Base-by-base conservation (phyloP, 2,113 vertebrate species). In the Antennarius striatus region DNA sequence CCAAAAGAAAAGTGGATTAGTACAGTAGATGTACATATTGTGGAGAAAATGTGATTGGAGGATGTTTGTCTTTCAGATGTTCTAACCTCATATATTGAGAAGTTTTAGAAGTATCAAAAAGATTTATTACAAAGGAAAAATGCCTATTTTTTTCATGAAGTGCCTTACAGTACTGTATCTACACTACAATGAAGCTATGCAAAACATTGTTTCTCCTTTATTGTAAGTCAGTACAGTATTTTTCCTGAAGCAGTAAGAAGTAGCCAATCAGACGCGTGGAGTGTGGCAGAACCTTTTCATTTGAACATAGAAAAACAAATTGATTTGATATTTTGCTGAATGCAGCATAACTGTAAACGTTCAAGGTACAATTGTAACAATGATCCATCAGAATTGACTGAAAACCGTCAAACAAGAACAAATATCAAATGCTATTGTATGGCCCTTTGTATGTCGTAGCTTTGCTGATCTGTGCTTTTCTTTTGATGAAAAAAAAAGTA, bases 121-220 rank as follows among this genome's bases (percentile, higher is more conserved):
- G 67, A 64, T 83, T 85, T 88, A 85, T 86, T 76, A 77, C 84
- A 51, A 51, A 51, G 10, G 15, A 56, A 68, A 87, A 90, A 90
- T 88, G 85, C 89, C 90, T 92, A 87, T 80, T 84, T 83, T 80
- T 77, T 80, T 90, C 87, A 88, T 89, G 62, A 93, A 93, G 97
- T 99, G 97, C 97, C 97, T 98, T 99, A 90, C 70, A 80, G 86
- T 87, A 90, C 85, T 87, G 81, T 90, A 95, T 93, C 92, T 88
- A 92, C 95, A 94, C 93, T 92, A 95, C 94, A 94, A 95, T 93
- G 92, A 92, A 96, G 96, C 97, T 98, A 99, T 98, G 96, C 96
- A 99, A 99, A 92, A 84, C 42, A 67, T 71, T 85, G 75, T 69
- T 75, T 81, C 79, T 71, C 86, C 91, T 89, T 80, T 92, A 93